These are phyloP conservation scores for Ceratina calcarata DNA, from an alignment of 1,140 invertebrate genomes.

Conservation along the genomic window DNA sequence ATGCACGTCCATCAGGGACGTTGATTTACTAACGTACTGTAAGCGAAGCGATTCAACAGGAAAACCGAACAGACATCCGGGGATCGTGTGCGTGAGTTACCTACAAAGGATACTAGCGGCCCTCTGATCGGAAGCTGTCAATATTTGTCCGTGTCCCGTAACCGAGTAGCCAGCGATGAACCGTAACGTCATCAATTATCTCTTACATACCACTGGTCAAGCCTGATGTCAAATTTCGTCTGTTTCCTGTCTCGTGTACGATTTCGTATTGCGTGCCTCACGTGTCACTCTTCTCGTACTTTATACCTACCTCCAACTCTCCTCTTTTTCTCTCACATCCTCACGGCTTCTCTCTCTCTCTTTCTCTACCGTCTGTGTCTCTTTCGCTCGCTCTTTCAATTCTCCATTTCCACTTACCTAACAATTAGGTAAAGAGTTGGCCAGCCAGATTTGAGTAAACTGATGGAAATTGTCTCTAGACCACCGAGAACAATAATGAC, in stretches of 20 bases:
- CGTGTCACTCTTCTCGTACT: neutral
- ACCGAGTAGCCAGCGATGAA: conserved; percentile 69
- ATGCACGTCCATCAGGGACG: conserved; percentile 53
- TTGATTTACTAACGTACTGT: conserved; percentile 58
- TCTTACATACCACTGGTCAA: conserved; percentile 67
- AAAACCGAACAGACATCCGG: conserved; percentile 57
- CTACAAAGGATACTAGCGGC: conserved; percentile 62
- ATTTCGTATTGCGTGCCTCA: neutral
- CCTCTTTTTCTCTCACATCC: too few species aligned
- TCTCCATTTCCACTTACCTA: conserved; percentile 41
- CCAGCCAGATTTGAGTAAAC: conserved; percentile 59
- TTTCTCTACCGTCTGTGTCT: too few species aligned
- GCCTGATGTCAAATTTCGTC: conserved; percentile 67
- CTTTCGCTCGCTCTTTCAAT: neutral
- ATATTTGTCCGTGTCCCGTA: conserved; percentile 71
- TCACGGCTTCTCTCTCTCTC: neutral
- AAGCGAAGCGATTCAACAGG: conserved; percentile 51
- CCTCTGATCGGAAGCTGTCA: conserved; percentile 72
- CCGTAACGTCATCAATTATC: conserved; percentile 75
- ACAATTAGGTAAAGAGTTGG: conserved; percentile 4
- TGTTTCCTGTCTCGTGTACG: conserved; percentile 48
- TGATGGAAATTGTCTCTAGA: conserved; percentile 70
- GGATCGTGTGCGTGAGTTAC: conserved; percentile 40
- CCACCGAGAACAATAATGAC: conserved; percentile 68
- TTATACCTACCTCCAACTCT: neutral